Conservation (phyloP, 2,888 invertebrate genomes). For the Sussaba pulchella region DNA sequence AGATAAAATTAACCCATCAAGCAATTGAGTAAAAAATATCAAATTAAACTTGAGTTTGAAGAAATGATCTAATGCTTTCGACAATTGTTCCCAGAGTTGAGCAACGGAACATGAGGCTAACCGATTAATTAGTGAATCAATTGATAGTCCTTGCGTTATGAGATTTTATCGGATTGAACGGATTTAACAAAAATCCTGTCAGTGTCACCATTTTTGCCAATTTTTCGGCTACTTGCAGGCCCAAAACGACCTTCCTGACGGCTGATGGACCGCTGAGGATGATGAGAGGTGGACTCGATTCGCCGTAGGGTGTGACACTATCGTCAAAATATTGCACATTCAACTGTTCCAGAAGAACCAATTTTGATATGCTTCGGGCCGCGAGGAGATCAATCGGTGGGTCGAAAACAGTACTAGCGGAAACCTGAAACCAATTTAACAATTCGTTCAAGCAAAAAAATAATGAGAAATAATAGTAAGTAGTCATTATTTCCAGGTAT, state of each 20-base stretch:
- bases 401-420: constrained; percentile 76
- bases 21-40: no score
- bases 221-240: constrained; percentile 74
- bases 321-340: constrained; percentile 79
- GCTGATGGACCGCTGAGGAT: constrained; percentile 83
- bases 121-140: no score
- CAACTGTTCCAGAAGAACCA: constrained; percentile 80
- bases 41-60: no score
- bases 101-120: no score
- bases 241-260: constrained; percentile 78
- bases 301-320: constrained; percentile 80
- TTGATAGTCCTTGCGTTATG: no score
- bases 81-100: no score
- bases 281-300: constrained; percentile 81
- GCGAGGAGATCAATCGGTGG: constrained; percentile 76
- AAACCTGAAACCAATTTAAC: constrained; percentile 71
- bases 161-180: no score
- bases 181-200: no score
- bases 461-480: not conserved
- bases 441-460: not conserved
- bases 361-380: constrained; percentile 77
- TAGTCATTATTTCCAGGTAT: no score
- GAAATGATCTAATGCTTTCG: no score
- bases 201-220: constrained; percentile 73
- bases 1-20: no score